These are phyloP conservation scores for Pseudanteris insignis DNA, from an alignment of 2,888 invertebrate genomes.

Conservation along the genomic window DNA sequence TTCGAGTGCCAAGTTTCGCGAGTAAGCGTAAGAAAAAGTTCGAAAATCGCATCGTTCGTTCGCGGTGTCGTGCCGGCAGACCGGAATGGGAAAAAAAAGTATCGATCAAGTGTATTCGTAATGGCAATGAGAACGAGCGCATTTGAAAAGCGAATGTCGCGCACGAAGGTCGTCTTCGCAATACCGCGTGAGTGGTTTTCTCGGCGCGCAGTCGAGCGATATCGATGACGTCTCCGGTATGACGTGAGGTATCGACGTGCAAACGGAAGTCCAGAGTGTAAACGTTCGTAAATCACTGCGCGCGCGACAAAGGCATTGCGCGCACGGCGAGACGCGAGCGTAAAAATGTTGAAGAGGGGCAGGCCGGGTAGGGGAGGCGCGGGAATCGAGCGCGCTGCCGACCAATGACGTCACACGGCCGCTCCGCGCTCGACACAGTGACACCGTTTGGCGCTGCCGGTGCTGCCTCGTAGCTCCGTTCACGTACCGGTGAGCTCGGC, in stretches of 20 bases:
- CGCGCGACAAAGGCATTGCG: constrained; percentile 15
- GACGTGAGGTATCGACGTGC: constrained; percentile 37
- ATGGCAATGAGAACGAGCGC: constrained; percentile 37
- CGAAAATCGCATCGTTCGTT: too few relatives aligned
- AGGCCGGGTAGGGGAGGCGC: constrained; percentile 1
- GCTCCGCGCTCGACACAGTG: constrained; percentile 42
- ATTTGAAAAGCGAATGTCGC: constrained; percentile 41
- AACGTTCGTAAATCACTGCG: constrained; percentile 36
- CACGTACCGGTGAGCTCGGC: constrained; percentile 11
- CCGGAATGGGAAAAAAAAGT: constrained; percentile 16
- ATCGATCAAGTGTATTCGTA: constrained; percentile 29
- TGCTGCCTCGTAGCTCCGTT: constrained; percentile 13
- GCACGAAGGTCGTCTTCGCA: constrained; percentile 34
- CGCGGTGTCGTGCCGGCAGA: too few relatives aligned
- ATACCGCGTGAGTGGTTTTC: constrained; percentile 31
- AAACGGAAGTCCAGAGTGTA: constrained; percentile 37
- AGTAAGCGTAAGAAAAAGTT: too few relatives aligned
- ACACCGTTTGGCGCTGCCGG: constrained; percentile 32
- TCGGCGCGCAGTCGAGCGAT: constrained; percentile 23
- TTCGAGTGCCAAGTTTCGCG: too few relatives aligned
- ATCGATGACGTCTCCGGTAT: constrained; percentile 37
- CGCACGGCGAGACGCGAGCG: constrained; percentile 3
- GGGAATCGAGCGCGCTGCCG: constrained; percentile 6
- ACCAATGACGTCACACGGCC: constrained; percentile 31
- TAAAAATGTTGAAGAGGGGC: not conserved